These are phyloP conservation scores for Drosophila lini DNA, from an alignment of 1,140 invertebrate species.

Conservation along the genomic window DNA sequence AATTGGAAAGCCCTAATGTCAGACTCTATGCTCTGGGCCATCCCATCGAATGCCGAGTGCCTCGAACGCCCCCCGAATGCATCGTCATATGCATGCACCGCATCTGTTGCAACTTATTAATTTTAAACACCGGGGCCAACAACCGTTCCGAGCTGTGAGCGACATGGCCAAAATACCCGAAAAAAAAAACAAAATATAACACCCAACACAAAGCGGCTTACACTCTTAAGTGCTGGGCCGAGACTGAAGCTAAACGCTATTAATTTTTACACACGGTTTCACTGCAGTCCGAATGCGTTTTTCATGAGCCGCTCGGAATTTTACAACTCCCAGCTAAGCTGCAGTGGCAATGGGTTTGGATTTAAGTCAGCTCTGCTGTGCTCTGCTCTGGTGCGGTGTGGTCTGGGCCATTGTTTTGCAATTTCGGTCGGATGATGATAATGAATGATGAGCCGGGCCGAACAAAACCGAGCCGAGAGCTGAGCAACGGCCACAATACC, in stretches of 20 bases:
- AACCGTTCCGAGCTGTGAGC: constrained; percentile 43
- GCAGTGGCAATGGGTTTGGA: constrained; percentile 43
- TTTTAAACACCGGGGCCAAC: constrained; percentile 40
- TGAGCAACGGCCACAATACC: constrained; percentile 23
- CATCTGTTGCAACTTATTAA: constrained; percentile 53
- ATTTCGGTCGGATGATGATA: constrained; percentile 28
- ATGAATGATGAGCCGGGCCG: constrained; percentile 41
- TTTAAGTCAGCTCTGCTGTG: constrained; percentile 14
- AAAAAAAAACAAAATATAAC: constrained; percentile 3
- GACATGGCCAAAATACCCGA: constrained; percentile 23
- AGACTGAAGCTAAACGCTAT: constrained; percentile 45
- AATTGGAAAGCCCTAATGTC: constrained; percentile 49
- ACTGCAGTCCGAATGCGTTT: constrained; percentile 54
- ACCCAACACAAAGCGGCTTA: constrained; percentile 42
- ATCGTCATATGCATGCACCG: constrained; percentile 25
- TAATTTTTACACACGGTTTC: constrained; percentile 55
- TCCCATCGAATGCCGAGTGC: constrained; percentile 1
- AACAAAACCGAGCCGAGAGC: constrained; percentile 2
- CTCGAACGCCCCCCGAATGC: constrained; percentile 10
- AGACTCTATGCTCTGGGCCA: constrained; percentile 29
- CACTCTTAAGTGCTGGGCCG: constrained; percentile 33
- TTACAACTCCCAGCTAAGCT: constrained; percentile 44
- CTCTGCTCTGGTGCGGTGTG: constrained; percentile 20
- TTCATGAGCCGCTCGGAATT: constrained; percentile 39
- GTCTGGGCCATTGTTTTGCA: constrained; percentile 51